Percentiles rank a stretch among this genome's conserved stretches.
Evolutionary conservation across 1,140 invertebrate species (phyloP).

Genomic region (Eulimnadia texana): DNA sequence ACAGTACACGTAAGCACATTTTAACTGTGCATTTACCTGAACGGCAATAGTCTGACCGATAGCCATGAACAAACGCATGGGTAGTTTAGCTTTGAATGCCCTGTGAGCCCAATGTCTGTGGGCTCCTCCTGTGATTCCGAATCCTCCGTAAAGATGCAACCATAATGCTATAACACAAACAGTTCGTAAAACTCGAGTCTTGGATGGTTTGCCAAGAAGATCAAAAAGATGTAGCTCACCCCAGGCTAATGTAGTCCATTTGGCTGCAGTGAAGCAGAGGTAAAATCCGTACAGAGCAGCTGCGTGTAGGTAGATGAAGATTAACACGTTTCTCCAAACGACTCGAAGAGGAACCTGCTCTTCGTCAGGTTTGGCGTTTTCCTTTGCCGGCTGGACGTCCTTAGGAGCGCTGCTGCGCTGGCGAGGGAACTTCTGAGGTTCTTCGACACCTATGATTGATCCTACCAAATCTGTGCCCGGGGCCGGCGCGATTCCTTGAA

Average conservation of each 20-base stretch:
- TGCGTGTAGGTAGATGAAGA: constrained; percentile 46
- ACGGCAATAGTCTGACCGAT: constrained; percentile 62
- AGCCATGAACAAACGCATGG: constrained; percentile 42
- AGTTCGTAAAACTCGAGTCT: too few relatives aligned
- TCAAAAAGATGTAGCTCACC: constrained; percentile 42
- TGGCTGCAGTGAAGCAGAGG: constrained; percentile 36
- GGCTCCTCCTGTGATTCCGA: constrained; percentile 42
- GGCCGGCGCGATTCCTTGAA: constrained; percentile 2
- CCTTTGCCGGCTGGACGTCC: background rate
- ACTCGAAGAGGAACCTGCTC: constrained; percentile 24
- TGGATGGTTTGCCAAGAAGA: background rate
- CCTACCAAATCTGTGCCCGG: constrained; percentile 13
- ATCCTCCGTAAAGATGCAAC: constrained; percentile 10
- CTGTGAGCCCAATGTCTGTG: constrained; percentile 46
- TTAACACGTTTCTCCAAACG: constrained; percentile 54
- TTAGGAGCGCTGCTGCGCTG: background rate
- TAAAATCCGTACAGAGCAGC: constrained; percentile 46
- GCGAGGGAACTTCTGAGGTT: constrained; percentile 3
- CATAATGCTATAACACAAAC: background rate
- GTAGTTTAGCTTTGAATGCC: constrained; percentile 42
- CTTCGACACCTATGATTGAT: constrained; percentile 11
- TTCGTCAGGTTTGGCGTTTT: background rate
- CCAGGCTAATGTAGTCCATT: constrained; percentile 47
- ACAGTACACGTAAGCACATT: background rate
- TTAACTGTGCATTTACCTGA: constrained; percentile 42